Evolutionary conservation across 30 jellyfish, hydroid and myxozoan species (phyloP), one percentile per base, ranked within the genome.

Genomic region (Euphysa ruthae): DNA sequence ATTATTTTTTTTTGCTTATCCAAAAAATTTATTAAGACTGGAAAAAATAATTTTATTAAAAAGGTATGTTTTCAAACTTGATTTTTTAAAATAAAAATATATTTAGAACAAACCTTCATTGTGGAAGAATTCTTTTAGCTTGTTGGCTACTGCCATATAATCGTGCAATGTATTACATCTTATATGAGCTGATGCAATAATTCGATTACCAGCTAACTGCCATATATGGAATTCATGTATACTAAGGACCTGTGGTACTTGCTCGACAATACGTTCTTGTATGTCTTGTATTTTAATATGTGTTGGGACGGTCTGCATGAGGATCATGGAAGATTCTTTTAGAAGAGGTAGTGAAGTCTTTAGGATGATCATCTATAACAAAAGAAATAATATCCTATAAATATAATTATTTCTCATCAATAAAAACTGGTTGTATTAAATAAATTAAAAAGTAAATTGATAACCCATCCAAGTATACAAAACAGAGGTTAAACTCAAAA

Each of bases 291-390:
- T 86, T 55, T 86, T 86, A 55, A 86, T 62, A 61, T 86, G 96
- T 21, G 96, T 86, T 22, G 96, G 96, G 7, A 86, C 96, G 0
- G 96, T 86, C 69, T 86, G 96, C 96, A 86, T 86, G 3, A 86
- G 79, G 23, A 86, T 86, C 96, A 86, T 71, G 64, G 85, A 58
- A 13, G 85, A 73, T 28, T 73, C 85, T 43, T 68, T 68, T 55
- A 86, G 71, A 44, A 86, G 51, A 10, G 96, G 96, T 30, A 86
- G 66, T 0, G 96, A 86, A 4, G 96, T 86, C 78, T 86, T 86
- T 60, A 86, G 60, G 14, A 86, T 86, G 64, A 86, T 86, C 44
- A 80, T 51, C 80, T 68, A 27, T 4, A 58, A 58, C 30, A 24
- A 0, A n/a, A n/a, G n/a, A n/a, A n/a, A n/a, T n/a, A n/a, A n/a